Percentiles rank a stretch among this genome's conserved stretches.
Conservation (phyloP, 2,888 invertebrate species). For the Hypena proboscidalis region DNA sequence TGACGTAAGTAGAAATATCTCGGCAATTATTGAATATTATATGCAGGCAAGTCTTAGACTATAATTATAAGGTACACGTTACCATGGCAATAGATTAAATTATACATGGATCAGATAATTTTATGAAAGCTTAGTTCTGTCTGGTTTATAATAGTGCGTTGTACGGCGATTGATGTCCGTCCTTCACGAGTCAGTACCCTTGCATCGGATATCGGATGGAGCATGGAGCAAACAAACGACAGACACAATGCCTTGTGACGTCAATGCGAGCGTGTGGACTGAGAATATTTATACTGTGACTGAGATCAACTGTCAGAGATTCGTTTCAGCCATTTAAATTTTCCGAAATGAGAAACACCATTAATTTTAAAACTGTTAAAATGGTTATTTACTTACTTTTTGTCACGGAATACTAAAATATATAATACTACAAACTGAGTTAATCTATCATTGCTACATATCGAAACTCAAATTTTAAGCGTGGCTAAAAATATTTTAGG, state of each 20-base stretch:
- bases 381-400: too few relatives aligned
- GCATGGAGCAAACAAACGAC: conserved; percentile 44
- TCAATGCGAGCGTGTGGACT: conserved; percentile 50
- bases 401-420: too few relatives aligned
- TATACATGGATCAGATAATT: conserved; percentile 2
- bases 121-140: conserved; percentile 10
- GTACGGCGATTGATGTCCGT: conserved; percentile 43
- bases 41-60: neutral
- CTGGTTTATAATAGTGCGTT: conserved; percentile 13
- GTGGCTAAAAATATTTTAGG: too few relatives aligned
- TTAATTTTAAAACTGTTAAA: too few relatives aligned
- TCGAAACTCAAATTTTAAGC: too few relatives aligned
- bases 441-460: too few relatives aligned
- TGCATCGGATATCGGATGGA: conserved; percentile 51
- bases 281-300: conserved; percentile 36
- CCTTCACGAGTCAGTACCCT: conserved; percentile 57
- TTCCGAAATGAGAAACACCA: conserved; percentile 14
- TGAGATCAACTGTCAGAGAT: conserved; percentile 24
- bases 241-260: conserved; percentile 46
- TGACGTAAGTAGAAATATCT: conserved; percentile 27
- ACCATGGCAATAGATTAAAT: neutral
- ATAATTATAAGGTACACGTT: neutral
- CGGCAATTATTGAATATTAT: conserved; percentile 5
- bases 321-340: neutral
- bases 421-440: too few relatives aligned